These are phyloP conservation scores for Scophthalmus maximus DNA, from an alignment of 2,113 vertebrate species.

Conservation along the genomic window DNA sequence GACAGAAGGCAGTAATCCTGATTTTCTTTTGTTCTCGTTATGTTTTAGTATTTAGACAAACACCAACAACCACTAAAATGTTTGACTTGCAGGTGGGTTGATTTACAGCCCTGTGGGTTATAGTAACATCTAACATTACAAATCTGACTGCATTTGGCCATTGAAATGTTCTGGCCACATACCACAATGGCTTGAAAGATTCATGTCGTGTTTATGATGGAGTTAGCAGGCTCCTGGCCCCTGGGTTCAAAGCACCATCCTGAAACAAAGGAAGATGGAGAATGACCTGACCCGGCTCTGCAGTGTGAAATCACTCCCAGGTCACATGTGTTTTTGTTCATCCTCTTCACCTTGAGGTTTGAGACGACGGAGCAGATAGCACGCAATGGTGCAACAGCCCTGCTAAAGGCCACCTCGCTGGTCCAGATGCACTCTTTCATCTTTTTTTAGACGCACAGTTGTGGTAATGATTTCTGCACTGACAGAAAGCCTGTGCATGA, in stretches of 20 bases:
- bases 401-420: constrained; percentile 64
- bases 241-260: constrained; percentile 67
- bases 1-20: not conserved
- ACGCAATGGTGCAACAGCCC: constrained; percentile 58
- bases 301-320: constrained; percentile 77
- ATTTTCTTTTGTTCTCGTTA: not conserved
- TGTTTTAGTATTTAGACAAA: constrained; percentile 1
- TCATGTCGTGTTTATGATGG: constrained; percentile 75
- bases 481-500: constrained; percentile 69
- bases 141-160: constrained; percentile 37
- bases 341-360: constrained; percentile 73
- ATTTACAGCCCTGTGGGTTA: constrained; percentile 29
- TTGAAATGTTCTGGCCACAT: constrained; percentile 56
- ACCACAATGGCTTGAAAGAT: constrained; percentile 66
- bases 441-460: constrained; percentile 67
- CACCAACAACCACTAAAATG: not conserved
- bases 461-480: constrained; percentile 72
- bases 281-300: constrained; percentile 67
- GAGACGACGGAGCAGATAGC: constrained; percentile 71
- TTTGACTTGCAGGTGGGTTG: constrained; percentile 12
- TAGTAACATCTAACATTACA: constrained; percentile 45
- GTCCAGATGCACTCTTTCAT: constrained; percentile 75
- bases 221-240: constrained; percentile 63
- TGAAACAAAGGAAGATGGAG: constrained; percentile 67
- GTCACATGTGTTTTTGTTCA: constrained; percentile 81